Evolutionary conservation across 2,797 vertebrate species (phyloP), one percentile per base, ranked within the genome.

Genomic region (Ammospiza maritima): DNA sequence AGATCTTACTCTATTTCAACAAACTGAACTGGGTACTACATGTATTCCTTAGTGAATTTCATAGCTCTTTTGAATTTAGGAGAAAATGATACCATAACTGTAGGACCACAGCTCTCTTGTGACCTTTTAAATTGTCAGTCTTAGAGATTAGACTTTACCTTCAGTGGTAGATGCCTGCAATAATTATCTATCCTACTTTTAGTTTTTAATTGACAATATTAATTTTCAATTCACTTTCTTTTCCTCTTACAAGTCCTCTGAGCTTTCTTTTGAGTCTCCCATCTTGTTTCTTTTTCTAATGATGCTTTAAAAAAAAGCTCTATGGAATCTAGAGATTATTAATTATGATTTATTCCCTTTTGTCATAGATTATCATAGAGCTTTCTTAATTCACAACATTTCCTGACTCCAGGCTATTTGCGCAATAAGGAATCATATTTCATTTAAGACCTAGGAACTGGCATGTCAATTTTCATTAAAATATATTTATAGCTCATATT

Each of bases 331-430:
- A 54, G 44, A 89, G 19, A 58, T 74, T 88, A 54, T 62, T 79
- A 94, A 88, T 88, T 83, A 80, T 40, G 10, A 70, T 79, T 66
- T 88, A 73, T 90, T 88, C 60, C 40, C 8, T 62, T 91, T 85
- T 70, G 38, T 57, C 54, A 69, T 20, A 48, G 34, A 65, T 69
- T 27, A 75, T 44, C 25, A 38, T 11, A 60, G 36, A 62, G 7
- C 10, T 58, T 69, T 79, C 48, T 70, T 66, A 66, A 54, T 62
- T 94, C 13, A 56, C 23, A 18, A 12, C 26, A 27, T 64, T 89
- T 18, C 9, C 16, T 80, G 30, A 51, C 26, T 44, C 25, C 53
- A 56, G 30, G 19, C 13, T 53, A 56, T 83, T 88, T 80, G 19
- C 44, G 83, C 10, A 74, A 40, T 38, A 88, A 91, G 25, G 8